Percentiles rank a stretch among this genome's conserved stretches.
phyloP scores from a whole-genome alignment of 2,888 invertebrate genomes.

The Lepidocyrtinus sp. region DNA sequence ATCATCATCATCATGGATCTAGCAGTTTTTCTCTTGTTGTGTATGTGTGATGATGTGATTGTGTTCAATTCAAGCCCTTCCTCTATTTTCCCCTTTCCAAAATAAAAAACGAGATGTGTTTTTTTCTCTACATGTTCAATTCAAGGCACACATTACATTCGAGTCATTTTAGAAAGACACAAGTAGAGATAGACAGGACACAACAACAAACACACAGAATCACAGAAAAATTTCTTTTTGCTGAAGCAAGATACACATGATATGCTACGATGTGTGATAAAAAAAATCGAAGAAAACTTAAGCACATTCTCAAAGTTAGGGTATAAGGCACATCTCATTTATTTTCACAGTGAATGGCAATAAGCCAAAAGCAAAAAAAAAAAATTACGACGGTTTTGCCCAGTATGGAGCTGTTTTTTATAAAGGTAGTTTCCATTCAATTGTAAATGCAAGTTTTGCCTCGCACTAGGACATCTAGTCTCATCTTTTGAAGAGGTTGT shows the following conservation, averaged over 20 bases:
- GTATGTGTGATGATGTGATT: too few relatives aligned
- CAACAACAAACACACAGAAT: slow-evolving; percentile 5
- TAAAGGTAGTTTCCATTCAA: too few relatives aligned
- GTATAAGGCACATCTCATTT: neutral
- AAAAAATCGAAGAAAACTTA: too few relatives aligned
- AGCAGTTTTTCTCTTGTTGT: neutral
- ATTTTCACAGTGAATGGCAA: slow-evolving; percentile 15
- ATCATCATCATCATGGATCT: neutral
- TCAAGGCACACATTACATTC: neutral
- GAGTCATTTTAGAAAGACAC: neutral
- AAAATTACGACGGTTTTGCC: slow-evolving; percentile 4
- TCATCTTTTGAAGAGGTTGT: neutral
- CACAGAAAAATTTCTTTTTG: neutral
- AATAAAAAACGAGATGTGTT: neutral
- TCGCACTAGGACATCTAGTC: neutral
- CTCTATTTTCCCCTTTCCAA: slow-evolving; percentile 7
- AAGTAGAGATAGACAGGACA: neutral
- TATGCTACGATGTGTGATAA: too few relatives aligned
- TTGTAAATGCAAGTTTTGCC: too few relatives aligned
- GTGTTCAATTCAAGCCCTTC: neutral
- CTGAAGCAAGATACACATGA: neutral
- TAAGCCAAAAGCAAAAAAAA: slow-evolving; percentile 7
- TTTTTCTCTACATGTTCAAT: neutral
- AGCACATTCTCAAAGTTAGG: too few relatives aligned
- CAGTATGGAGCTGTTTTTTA: slow-evolving; percentile 10